A percentile compares a stretch with the other conserved stretches of the same genome.
These are phyloP conservation scores for Caenorhabditis sp. DNA, from an alignment of 2,888 invertebrate species.

Conservation along the genomic window DNA sequence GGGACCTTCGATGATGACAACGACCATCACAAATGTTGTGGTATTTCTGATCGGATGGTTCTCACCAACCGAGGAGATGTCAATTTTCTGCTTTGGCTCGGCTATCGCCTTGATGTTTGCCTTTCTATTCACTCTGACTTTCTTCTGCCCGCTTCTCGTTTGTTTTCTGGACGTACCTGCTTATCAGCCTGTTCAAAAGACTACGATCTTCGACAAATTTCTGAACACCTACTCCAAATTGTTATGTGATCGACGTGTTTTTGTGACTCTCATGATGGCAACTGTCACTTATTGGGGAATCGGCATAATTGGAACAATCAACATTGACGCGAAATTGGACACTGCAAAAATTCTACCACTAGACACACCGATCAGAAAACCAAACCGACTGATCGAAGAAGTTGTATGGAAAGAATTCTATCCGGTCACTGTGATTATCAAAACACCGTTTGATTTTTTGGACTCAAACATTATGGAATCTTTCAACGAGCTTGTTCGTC, in stretches of 20 bases:
- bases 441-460: constrained; percentile 60
- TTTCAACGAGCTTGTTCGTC: constrained; percentile 54
- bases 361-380: constrained; percentile 61
- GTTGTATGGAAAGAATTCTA: constrained; percentile 68
- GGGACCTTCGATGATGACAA: constrained; percentile 70
- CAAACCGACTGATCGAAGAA: constrained; percentile 64
- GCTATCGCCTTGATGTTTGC: constrained; percentile 66
- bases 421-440: constrained; percentile 66
- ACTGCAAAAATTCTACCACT: constrained; percentile 66
- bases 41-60: constrained; percentile 67
- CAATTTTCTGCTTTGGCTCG: constrained; percentile 66
- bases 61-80: constrained; percentile 69
- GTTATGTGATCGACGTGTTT: constrained; percentile 17
- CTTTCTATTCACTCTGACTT: constrained; percentile 65
- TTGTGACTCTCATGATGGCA: constrained; percentile 20
- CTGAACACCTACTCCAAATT: constrained; percentile 29
- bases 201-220: constrained; percentile 12
- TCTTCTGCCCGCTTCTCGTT: constrained; percentile 58
- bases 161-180: constrained; percentile 20
- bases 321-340: constrained; percentile 58
- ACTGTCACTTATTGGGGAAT: constrained; percentile 41
- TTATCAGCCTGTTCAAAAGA: constrained; percentile 8
- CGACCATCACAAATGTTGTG: constrained; percentile 68
- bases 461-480: constrained; percentile 26
- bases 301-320: constrained; percentile 56